Evolutionary conservation across 2,113 vertebrate species (phyloP).

Genomic region (Copsychus sechellarum): DNA sequence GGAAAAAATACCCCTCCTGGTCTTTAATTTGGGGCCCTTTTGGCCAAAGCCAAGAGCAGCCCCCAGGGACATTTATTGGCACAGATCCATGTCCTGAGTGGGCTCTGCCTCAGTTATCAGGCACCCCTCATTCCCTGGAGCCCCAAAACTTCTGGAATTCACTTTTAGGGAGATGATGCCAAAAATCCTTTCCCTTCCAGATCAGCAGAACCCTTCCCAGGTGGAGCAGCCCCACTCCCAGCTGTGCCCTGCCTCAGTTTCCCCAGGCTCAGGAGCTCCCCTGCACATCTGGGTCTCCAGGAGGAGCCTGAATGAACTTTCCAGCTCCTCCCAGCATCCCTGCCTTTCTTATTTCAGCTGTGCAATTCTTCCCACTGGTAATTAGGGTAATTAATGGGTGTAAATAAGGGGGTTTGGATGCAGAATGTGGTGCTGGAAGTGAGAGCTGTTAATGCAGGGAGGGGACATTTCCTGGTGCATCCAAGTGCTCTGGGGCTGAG

Average conservation of each 20-base stretch:
- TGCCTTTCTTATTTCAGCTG: neutral
- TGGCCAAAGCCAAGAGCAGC: neutral
- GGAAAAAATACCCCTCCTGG: neutral
- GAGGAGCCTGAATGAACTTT: neutral
- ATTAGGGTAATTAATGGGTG: conserved; percentile 56
- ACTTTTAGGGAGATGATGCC: neutral
- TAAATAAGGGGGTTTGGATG: neutral
- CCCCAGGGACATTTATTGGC: fast-evolving
- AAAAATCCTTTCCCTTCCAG: neutral
- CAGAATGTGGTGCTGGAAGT: neutral
- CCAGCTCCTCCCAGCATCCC: neutral
- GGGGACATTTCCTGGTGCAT: conserved; percentile 7
- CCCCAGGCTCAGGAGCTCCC: neutral
- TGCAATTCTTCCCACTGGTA: neutral
- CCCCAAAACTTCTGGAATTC: neutral
- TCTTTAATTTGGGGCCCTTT: neutral
- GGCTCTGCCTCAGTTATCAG: fast-evolving
- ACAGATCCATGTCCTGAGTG: neutral
- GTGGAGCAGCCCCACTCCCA: neutral
- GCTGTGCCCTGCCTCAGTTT: neutral
- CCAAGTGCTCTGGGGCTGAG: conserved; percentile 19
- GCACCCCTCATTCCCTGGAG: fast-evolving
- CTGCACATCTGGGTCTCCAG: neutral
- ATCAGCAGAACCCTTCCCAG: neutral
- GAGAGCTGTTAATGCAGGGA: neutral